Conservation (phyloP, 1,140 invertebrate species). For the Zophobas atratus region DNA sequence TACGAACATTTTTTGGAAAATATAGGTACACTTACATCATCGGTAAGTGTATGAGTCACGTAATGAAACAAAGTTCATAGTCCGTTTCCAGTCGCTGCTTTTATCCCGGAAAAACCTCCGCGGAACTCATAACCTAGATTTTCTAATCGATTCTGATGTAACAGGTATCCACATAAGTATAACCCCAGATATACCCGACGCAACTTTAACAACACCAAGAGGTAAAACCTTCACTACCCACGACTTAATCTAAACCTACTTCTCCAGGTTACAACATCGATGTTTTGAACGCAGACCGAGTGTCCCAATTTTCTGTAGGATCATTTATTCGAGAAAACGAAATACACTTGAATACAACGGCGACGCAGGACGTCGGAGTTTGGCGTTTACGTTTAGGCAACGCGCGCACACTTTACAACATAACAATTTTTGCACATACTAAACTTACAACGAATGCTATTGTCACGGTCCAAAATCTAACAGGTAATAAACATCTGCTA, state of each 20-base stretch:
- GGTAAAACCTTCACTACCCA: constrained; percentile 48
- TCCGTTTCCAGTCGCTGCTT: constrained; percentile 51
- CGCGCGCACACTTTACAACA: constrained; percentile 54
- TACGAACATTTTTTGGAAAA: constrained; percentile 19
- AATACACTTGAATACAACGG: constrained; percentile 58
- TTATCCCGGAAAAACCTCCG: constrained; percentile 53
- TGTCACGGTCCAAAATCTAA: constrained; percentile 5
- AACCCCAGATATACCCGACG: constrained; percentile 32
- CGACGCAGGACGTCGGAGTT: constrained; percentile 50
- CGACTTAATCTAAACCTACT: not conserved
- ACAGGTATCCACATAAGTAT: constrained; percentile 59
- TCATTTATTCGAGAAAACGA: constrained; percentile 57
- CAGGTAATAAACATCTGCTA: constrained; percentile 18
- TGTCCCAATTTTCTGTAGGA: constrained; percentile 50
- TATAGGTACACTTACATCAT: constrained; percentile 4
- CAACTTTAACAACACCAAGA: constrained; percentile 52
- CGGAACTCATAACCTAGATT: constrained; percentile 45
- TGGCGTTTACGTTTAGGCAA: constrained; percentile 57
- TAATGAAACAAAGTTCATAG: constrained; percentile 4
- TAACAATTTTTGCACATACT: constrained; percentile 57
- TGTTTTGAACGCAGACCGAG: constrained; percentile 47
- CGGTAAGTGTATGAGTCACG: constrained; percentile 3
- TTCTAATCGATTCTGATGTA: constrained; percentile 60
- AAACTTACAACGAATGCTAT: constrained; percentile 47
- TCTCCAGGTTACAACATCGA: constrained; percentile 56